Percentiles rank a stretch among this genome's conserved stretches.
phyloP scores from a whole-genome alignment of 2,113 vertebrate genomes.

The Ginglymostoma cirratum region DNA sequence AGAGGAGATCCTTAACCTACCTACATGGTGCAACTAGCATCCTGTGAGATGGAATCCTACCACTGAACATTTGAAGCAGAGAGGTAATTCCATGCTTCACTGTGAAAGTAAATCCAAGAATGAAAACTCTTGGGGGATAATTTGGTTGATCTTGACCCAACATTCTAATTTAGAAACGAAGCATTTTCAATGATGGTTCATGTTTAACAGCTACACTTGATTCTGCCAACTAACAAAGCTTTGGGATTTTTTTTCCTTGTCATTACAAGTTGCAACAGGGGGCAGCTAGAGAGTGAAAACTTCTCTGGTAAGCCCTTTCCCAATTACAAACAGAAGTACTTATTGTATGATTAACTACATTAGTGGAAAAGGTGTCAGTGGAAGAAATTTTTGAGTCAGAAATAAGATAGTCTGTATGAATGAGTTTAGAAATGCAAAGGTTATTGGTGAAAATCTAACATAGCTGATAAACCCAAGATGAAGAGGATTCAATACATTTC shows the following conservation, averaged over 20 bases:
- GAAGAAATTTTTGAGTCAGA: background rate
- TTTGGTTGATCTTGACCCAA: background rate
- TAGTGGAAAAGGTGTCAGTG: background rate
- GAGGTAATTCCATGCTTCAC: background rate
- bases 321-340: background rate
- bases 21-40: background rate
- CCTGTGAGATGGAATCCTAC: background rate
- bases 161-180: background rate
- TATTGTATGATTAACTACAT: background rate
- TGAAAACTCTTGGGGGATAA: background rate
- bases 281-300: background rate
- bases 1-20: background rate
- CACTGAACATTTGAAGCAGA: background rate
- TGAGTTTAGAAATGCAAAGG: background rate
- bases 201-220: background rate
- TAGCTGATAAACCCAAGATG: background rate
- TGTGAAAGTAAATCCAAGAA: background rate
- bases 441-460: background rate
- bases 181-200: background rate
- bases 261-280: background rate
- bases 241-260: background rate
- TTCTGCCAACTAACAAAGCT: background rate
- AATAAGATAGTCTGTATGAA: background rate
- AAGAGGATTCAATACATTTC: background rate
- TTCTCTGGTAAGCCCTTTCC: background rate